A percentile compares a stretch with the other conserved stretches of the same genome.
Evolutionary conservation across 2,888 invertebrate species (phyloP).

Genomic region (Pomacea canaliculata): DNA sequence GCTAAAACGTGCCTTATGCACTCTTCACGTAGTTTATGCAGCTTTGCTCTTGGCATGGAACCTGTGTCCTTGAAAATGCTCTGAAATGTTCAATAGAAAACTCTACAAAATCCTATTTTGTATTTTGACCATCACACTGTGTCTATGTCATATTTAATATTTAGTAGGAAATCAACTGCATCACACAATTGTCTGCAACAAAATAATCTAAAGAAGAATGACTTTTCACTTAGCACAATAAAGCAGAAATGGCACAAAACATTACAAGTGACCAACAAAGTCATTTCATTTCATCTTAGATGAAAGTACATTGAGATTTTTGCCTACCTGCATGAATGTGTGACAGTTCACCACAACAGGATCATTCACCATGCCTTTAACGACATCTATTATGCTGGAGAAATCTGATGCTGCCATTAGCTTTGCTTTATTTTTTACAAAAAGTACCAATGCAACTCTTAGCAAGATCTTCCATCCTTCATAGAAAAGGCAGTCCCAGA

Average conservation of each 20-base stretch:
- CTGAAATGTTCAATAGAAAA: constrained; percentile 72
- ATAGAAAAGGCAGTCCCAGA: constrained; percentile 96
- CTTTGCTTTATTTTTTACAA: constrained; percentile 72
- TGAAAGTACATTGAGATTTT: neutral
- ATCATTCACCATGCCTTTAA: constrained; percentile 85
- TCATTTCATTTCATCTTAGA: neutral
- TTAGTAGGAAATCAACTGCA: too few relatives aligned
- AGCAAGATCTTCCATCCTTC: constrained; percentile 95
- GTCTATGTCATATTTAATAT: too few relatives aligned
- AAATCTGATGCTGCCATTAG: constrained; percentile 86
- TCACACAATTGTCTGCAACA: too few relatives aligned
- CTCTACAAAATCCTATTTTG: too few relatives aligned
- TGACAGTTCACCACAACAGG: constrained; percentile 87
- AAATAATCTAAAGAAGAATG: constrained; percentile 2
- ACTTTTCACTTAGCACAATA: neutral
- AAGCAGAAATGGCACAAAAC: neutral
- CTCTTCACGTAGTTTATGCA: constrained; percentile 67
- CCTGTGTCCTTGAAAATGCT: constrained; percentile 87
- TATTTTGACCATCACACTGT: too few relatives aligned
- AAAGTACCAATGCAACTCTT: constrained; percentile 87
- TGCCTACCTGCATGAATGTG: constrained; percentile 84
- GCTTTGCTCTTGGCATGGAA: constrained; percentile 79
- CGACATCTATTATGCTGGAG: constrained; percentile 83
- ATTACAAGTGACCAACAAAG: neutral
- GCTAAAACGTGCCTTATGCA: constrained; percentile 30